These are phyloP conservation scores for Dione vanillae DNA, from an alignment of 2,888 invertebrate genomes.

Conservation along the genomic window DNA sequence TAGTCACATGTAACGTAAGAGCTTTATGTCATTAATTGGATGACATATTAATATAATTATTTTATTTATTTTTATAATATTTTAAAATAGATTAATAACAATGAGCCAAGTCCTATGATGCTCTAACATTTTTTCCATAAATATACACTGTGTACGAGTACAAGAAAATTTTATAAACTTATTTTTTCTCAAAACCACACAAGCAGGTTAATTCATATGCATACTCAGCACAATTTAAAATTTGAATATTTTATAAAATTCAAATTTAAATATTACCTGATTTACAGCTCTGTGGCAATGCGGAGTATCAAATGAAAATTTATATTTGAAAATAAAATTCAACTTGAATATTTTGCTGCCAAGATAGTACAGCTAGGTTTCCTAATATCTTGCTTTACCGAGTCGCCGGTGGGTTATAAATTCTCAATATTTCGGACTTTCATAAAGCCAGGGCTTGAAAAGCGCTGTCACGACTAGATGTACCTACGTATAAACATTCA, in stretches of 20 bases:
- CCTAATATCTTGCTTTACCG: conserved; percentile 35
- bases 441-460: conserved; percentile 44
- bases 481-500: conserved; percentile 18
- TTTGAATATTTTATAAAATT: conserved; percentile 4
- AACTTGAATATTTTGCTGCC: conserved; percentile 16
- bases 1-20: conserved; percentile 3
- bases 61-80: background rate
- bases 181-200: background rate
- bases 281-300: conserved; percentile 2
- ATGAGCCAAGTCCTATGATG: no score
- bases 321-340: conserved; percentile 24
- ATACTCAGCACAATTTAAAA: background rate
- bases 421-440: conserved; percentile 47
- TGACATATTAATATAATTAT: background rate
- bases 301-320: conserved; percentile 17
- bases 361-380: conserved; percentile 26
- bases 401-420: conserved; percentile 43
- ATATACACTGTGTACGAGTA: no score
- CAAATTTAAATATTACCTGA: conserved; percentile 18
- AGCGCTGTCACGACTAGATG: conserved; percentile 34
- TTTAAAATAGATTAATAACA: no score
- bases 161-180: background rate
- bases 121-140: no score
- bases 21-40: conserved; percentile 9
- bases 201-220: conserved; percentile 2